Evolutionary conservation across 2,888 invertebrate genomes (phyloP), one percentile per base, ranked within the genome.

Genomic region (Lamellibrachia columna): DNA sequence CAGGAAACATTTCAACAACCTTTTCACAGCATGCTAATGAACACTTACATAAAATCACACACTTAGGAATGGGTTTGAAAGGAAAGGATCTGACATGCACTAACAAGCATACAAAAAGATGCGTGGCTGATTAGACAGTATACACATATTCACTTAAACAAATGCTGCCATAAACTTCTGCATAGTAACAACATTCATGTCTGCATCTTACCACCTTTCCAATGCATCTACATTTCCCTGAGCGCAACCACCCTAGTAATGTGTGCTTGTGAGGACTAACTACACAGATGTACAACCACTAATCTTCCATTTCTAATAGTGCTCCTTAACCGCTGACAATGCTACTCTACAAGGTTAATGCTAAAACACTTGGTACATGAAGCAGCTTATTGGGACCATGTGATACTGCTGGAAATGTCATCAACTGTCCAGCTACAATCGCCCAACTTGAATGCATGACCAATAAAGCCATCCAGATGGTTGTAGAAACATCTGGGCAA

Each of bases 1-100:
- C n/a, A 22, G n/a, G 75, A 75, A 75, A 11, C 75, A 75, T 75
- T 75, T 75, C 75, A 75, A 75, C 75, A 75, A 75, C 75, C 75
- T 75, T 75, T 75, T 75, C 75, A 75, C 75, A 75, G 75, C 75
- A 75, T 75, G 22, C 22, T 75, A 75, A 75, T 75, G 22, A 75
- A 22, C 6, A 22, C 75, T 75, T 15, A 75, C 0, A 75, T 4
- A 75, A 75, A 75, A 75, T 15, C 75, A 75, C 75, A 75, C 75
- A 75, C 22, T 22, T 75, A 22, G 75, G 75, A 75, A 75, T 75
- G 75, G 22, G 75, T 75, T 75, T 22, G 75, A 22, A 22, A 75
- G 75, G 75, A 75, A 75, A 75, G 22, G 75, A 22, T 75, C 15
- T 58, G 8, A 11, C n/a, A n/a, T n/a, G n/a, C 58, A 58, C 15